Evolutionary conservation across 2,113 vertebrate species (phyloP), one percentile per base, ranked within the genome.

Genomic region (Ctenomys sociabilis): DNA sequence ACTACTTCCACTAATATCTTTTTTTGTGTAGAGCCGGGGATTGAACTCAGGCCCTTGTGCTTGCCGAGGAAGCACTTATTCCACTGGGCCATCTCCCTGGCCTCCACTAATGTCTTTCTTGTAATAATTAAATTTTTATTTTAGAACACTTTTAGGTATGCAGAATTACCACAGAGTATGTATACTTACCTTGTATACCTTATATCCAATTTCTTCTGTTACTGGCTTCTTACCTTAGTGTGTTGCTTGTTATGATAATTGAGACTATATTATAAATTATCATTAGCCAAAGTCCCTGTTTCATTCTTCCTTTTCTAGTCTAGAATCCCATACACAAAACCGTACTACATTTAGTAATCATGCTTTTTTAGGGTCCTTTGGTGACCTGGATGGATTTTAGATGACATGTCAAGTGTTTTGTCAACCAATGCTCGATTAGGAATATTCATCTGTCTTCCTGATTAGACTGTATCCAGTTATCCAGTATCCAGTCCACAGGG

Each of bases 81-180:
- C n/a, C n/a, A n/a, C n/a, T n/a, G n/a, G n/a, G n/a, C n/a, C n/a
- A n/a, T n/a, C n/a, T n/a, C n/a, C n/a, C n/a, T n/a, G n/a, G n/a
- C n/a, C n/a, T 72, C 12, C n/a, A 78, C 35, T 73, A 54, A 70
- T 66, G 45, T 82, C 19, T 73, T 91, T 80, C 52, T 83, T 73
- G 32, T 52, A 45, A n/a, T 63, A 59, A 22, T 59, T 21, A 59
- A 59, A 77, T 49, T 63, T 59, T 59, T 22, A 78, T 84, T 95
- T 78, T 91, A 52, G 13, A 64, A 73, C 7, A n/a, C 1, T 66
- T 91, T 85, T 68, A 75, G 66, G 63, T 91, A 85, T 83, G 45
- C 28, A 80, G 73, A 87, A 86, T 80, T 90, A 89, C 64, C 59
- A 57, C 45, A 92, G 84, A 64, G 68, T 52, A 86, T 2, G 89